Evolutionary conservation across 2,797 vertebrate genomes (phyloP).

Genomic region (Anabacerthia variegaticeps): DNA sequence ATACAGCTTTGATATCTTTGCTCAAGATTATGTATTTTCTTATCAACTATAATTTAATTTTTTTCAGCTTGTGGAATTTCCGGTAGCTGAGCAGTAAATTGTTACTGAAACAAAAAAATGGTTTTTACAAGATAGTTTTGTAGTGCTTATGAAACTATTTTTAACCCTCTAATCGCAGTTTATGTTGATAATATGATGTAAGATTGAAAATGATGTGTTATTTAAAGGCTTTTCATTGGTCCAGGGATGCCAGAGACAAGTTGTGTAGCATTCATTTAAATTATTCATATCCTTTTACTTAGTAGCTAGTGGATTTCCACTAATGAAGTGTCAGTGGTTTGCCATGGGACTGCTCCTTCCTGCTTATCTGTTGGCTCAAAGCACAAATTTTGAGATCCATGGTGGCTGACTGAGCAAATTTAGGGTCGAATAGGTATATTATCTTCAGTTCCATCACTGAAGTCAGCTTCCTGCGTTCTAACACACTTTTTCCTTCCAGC

Average conservation of each 20-base stretch:
- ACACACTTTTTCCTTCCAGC: background rate
- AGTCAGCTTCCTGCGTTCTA: background rate
- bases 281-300: background rate
- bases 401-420: background rate
- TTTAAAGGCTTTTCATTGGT: background rate
- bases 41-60: background rate
- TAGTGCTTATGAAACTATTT: background rate
- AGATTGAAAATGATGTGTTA: background rate
- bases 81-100: background rate
- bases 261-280: background rate
- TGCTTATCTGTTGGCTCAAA: background rate
- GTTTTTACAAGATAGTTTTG: background rate
- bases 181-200: background rate
- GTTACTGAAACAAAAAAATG: background rate
- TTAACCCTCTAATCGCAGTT: background rate
- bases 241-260: background rate
- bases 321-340: background rate
- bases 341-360: background rate
- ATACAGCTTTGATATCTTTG: background rate
- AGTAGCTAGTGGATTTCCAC: background rate
- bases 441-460: background rate
- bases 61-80: background rate
- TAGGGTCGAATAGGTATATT: background rate
- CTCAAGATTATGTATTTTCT: background rate
- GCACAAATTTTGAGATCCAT: background rate